These are phyloP conservation scores for Conger conger DNA, from an alignment of 2,113 vertebrate species.

Conservation along the genomic window DNA sequence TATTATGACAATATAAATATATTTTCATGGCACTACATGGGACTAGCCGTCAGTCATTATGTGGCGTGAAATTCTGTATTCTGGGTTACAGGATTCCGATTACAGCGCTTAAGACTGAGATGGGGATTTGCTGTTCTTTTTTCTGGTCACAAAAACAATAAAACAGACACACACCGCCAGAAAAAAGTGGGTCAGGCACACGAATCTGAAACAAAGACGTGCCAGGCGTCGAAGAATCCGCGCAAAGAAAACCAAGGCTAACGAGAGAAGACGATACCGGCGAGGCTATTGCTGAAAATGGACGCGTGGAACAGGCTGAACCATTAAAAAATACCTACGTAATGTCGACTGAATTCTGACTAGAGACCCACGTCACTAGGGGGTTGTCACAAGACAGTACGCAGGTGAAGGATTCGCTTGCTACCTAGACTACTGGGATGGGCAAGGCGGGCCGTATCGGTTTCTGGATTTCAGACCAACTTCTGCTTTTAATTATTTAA, in stretches of 20 bases:
- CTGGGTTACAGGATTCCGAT: neutral
- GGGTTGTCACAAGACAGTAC: neutral
- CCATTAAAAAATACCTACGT: neutral
- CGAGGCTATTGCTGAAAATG: neutral
- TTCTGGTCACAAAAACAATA: neutral
- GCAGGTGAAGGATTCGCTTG: neutral
- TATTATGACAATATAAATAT: slow-evolving; percentile 22
- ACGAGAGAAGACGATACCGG: neutral
- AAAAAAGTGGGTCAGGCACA: slow-evolving; percentile 2
- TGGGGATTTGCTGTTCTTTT: neutral
- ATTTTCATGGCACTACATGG: slow-evolving; percentile 14
- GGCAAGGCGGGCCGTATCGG: too few species aligned
- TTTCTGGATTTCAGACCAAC: too few species aligned
- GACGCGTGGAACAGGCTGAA: neutral
- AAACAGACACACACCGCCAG: neutral
- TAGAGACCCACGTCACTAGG: neutral
- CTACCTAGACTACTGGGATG: too few species aligned
- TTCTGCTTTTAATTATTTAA: too few species aligned
- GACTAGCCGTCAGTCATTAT: slow-evolving; percentile 7
- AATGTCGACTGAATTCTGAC: neutral
- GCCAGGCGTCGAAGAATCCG: neutral
- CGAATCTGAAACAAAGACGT: neutral
- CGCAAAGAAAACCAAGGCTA: neutral
- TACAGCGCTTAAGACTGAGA: neutral
- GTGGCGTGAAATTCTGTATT: slow-evolving; percentile 8